Conservation (phyloP, 1,140 invertebrate genomes). For the Heterodera carotae region DNA sequence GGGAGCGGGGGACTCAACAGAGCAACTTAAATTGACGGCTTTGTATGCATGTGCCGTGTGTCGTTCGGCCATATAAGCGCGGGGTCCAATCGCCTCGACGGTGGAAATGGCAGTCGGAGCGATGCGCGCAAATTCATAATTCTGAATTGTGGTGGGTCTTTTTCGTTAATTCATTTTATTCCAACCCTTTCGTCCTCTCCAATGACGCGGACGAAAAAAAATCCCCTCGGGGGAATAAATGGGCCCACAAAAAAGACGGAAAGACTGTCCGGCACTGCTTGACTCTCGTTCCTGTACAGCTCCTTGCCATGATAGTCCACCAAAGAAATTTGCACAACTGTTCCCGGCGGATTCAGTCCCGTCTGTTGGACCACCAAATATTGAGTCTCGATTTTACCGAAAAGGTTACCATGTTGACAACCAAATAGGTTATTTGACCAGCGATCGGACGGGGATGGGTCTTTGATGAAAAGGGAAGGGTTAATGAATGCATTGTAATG, state of each 20-base stretch:
- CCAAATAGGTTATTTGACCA: conserved; percentile 66
- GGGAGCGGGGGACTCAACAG: conserved; percentile 69
- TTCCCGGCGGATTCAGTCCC: conserved; percentile 62
- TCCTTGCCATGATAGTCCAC: conserved; percentile 68
- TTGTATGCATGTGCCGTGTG: conserved; percentile 60
- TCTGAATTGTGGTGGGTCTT: conserved; percentile 43
- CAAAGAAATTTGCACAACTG: conserved; percentile 68
- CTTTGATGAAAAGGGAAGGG: neutral
- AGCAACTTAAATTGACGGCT: conserved; percentile 67
- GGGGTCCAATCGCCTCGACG: conserved; percentile 60
- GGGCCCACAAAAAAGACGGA: conserved; percentile 68
- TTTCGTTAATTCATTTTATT: neutral
- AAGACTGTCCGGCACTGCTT: conserved; percentile 53
- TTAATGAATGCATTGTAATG: neutral
- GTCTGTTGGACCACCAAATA: conserved; percentile 62
- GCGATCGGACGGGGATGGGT: conserved; percentile 61
- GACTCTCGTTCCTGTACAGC: conserved; percentile 65
- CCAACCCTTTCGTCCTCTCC: conserved; percentile 49
- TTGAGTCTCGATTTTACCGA: neutral
- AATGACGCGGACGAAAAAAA: conserved; percentile 70
- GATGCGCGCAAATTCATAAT: conserved; percentile 67
- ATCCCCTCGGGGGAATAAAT: conserved; percentile 68
- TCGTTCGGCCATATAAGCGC: conserved; percentile 64
- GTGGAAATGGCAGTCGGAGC: conserved; percentile 67
- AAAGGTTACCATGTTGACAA: conserved; percentile 67